A percentile compares a stretch with the other conserved stretches of the same genome.
Evolutionary conservation across 2,113 vertebrate genomes (phyloP).

Genomic region (Hyperopisus bebe): DNA sequence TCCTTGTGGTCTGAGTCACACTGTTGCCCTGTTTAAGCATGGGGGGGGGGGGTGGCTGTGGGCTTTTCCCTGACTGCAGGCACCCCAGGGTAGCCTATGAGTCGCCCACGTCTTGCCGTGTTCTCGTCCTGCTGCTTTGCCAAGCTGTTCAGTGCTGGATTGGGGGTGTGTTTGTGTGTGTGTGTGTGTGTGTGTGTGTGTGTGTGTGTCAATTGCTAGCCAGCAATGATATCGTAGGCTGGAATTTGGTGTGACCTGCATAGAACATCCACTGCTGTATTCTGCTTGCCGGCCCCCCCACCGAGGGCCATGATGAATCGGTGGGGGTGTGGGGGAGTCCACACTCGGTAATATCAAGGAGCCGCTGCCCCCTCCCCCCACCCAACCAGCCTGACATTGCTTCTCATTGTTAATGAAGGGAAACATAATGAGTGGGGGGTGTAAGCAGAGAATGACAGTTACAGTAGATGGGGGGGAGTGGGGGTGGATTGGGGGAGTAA

Average conservation of each 20-base stretch:
- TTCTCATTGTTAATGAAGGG: constrained; percentile 13
- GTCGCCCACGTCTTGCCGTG: neutral
- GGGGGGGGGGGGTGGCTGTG: no score
- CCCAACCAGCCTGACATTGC: neutral
- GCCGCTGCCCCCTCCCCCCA: neutral
- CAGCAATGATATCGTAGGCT: constrained; percentile 56
- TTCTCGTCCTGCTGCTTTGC: neutral
- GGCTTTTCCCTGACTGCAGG: neutral
- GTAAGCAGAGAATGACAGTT: constrained; percentile 5
- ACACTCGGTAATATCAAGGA: constrained; percentile 13
- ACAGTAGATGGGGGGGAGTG: neutral
- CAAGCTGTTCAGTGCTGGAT: neutral
- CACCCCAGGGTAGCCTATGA: neutral
- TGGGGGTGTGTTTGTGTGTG: neutral
- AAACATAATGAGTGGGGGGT: constrained; percentile 17
- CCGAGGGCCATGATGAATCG: constrained; percentile 33
- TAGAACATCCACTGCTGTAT: constrained; percentile 42
- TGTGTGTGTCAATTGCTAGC: constrained; percentile 36
- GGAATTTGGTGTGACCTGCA: constrained; percentile 50
- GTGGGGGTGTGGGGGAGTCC: neutral
- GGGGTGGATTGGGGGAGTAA: neutral
- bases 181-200: neutral
- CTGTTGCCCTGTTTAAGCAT: neutral
- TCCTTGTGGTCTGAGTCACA: neutral
- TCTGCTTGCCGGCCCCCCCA: constrained; percentile 17